Conservation (phyloP, 2,888 invertebrate species). For the Brachyptera putata region DNA sequence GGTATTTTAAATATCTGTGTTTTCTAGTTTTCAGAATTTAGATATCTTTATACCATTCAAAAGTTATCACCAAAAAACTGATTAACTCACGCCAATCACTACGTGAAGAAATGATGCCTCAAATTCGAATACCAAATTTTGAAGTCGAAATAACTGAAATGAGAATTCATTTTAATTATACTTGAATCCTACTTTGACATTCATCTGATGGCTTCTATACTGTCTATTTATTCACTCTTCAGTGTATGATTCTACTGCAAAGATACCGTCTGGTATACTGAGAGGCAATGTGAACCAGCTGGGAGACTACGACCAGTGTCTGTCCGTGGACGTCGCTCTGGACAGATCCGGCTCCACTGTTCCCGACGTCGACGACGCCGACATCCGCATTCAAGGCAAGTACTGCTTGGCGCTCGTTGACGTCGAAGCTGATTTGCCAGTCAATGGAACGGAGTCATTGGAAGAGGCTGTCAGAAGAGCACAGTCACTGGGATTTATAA, state of each 20-base stretch:
- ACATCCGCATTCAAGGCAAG: conserved; percentile 59
- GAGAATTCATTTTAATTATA: no score
- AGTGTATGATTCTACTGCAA: conserved; percentile 34
- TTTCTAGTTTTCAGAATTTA: no score
- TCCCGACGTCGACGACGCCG: neutral
- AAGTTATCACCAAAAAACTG: no score
- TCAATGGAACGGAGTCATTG: conserved; percentile 36
- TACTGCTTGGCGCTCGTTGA: conserved; percentile 66
- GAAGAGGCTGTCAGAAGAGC: conserved; percentile 54
- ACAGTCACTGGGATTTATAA: conserved; percentile 60
- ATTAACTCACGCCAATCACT: no score
- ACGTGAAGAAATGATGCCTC: no score
- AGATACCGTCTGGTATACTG: conserved; percentile 32
- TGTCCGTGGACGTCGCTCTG: conserved; percentile 19
- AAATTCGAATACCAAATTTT: no score
- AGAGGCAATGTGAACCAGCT: conserved; percentile 32
- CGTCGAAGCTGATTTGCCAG: conserved; percentile 28
- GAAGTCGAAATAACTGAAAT: no score
- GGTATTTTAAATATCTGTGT: no score
- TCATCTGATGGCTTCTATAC: no score
- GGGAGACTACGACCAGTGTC: conserved; percentile 34
- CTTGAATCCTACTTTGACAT: no score
- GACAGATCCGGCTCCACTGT: neutral
- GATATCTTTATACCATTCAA: no score
- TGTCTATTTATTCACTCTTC: no score